Evolutionary conservation across 2,888 invertebrate species (phyloP), one percentile per base, ranked within the genome.

Genomic region (Eupithecia exiguata): DNA sequence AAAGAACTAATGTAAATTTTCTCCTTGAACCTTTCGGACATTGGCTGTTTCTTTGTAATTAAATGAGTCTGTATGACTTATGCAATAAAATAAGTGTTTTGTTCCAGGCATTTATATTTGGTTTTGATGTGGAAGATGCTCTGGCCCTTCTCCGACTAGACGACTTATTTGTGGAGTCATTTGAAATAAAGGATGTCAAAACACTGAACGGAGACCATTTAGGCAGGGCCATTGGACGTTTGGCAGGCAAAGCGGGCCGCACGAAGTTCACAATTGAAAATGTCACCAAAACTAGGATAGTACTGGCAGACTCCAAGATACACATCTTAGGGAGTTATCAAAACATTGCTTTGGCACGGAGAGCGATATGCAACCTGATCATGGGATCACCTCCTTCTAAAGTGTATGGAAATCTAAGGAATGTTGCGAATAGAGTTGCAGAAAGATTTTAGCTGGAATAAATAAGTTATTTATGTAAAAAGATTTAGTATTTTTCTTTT

Each of bases 201-300:
- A 98, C 98, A 2, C 91, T 99, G 68, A 97, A 98, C 88, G 99
- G 99, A 4, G 99, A 99, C 89, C 99, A 99, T 89, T 95, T 99
- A 82, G 97, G 98, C 25, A 95, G 99, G 86, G 99, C 99, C 0
- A 98, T 99, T 81, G 99, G 99, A n/a, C 95, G 99, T 74, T 94
- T 99, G 58, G 99, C 99, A 2, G 99, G 99, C 1, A 99, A 99
- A 94, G 98, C 98, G 35, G 99, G 99, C 36, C 96, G 98, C 77
- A 99, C 99, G 1, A 99, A 99, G 89, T 99, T 98, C 87, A 99
- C 99, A 0, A 99, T 99, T 84, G 99, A 99, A 94, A 99, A 99
- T 91, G 98, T 98, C 0, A 99, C 99, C 0, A 99, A 99, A 94
- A 99, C 99, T 0, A 96, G 99, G 88, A 99, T 99, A 86, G 98